phyloP scores from a whole-genome alignment of 2,113 vertebrate genomes.

The Ciconia boyciana region DNA sequence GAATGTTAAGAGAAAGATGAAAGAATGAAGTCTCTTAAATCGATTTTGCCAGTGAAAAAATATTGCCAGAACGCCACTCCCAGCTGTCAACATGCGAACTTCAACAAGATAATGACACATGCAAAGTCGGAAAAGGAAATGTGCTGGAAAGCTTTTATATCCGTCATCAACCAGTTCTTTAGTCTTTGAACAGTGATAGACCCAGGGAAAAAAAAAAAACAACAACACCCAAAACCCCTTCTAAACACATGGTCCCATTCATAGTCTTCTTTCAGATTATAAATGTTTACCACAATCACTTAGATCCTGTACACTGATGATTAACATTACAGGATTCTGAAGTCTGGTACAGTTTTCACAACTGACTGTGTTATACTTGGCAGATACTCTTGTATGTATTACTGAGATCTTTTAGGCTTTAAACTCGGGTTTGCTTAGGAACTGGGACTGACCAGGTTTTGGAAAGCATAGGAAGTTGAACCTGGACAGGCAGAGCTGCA shows the following conservation, averaged over 20 bases:
- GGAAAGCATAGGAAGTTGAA: background rate
- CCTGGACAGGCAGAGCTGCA: background rate
- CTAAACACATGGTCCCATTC: background rate
- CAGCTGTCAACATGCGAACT: background rate
- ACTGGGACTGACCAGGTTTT: background rate
- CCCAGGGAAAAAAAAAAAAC: background rate
- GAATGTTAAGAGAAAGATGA: background rate
- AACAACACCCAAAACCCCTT: accelerated
- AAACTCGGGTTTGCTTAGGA: background rate
- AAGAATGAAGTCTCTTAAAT: background rate
- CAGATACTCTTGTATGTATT: background rate
- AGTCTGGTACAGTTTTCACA: background rate
- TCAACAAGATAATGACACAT: background rate
- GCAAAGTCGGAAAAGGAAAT: background rate
- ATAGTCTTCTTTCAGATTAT: background rate
- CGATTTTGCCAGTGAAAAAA: background rate
- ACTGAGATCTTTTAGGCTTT: background rate
- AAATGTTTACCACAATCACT: background rate
- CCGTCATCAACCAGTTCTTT: background rate
- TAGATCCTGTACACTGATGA: background rate
- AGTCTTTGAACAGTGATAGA: background rate
- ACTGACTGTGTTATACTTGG: background rate
- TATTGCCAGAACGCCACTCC: background rate
- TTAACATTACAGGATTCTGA: background rate
- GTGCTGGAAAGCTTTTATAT: background rate